These are phyloP conservation scores for Artibeus lituratus DNA, from an alignment of 2,797 vertebrate species.

Conservation along the genomic window DNA sequence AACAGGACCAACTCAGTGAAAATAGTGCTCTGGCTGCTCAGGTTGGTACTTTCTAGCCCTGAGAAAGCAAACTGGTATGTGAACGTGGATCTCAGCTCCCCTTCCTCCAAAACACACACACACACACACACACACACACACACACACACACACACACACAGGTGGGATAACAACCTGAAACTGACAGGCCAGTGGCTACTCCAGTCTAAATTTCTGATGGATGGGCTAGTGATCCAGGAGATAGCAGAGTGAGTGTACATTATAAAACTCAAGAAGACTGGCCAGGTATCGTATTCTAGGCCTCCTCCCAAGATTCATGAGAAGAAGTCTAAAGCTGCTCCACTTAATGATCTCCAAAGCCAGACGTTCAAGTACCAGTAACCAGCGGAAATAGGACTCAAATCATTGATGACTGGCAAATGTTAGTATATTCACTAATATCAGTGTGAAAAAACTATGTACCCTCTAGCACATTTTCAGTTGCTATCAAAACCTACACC, in stretches of 20 bases:
- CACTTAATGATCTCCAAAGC: not conserved
- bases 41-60: not conserved
- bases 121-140: not conserved
- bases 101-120: not conserved
- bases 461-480: not conserved
- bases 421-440: not conserved
- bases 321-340: not conserved
- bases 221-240: not conserved
- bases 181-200: not conserved
- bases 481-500: constrained; percentile 13
- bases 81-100: not conserved
- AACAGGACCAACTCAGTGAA: not conserved
- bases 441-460: not conserved
- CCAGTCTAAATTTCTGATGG: not conserved
- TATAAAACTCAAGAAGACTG: not conserved
- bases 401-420: not conserved
- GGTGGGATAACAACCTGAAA: not conserved
- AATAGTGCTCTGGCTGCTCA: not conserved
- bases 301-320: not conserved
- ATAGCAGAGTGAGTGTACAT: not conserved
- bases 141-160: not conserved
- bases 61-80: not conserved
- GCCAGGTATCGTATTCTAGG: not conserved
- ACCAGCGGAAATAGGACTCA: not conserved
- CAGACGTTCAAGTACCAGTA: not conserved